These are phyloP conservation scores for Eretmochelys imbricata DNA, from an alignment of 2,113 vertebrate species.

Conservation along the genomic window DNA sequence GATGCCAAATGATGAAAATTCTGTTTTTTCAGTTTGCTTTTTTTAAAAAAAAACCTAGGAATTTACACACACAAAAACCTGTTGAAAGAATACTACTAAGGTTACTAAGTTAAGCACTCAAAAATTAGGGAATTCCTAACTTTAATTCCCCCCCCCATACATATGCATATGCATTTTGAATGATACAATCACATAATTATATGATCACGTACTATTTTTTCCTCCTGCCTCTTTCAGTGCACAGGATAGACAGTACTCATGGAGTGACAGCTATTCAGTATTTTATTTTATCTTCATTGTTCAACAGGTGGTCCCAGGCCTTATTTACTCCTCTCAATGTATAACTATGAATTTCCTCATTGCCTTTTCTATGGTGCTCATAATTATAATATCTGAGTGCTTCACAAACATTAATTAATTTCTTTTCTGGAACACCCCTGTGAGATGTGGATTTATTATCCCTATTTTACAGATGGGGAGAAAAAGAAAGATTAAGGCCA, in stretches of 20 bases:
- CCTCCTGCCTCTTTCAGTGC: background rate
- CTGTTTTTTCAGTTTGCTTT: background rate
- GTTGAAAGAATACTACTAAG: background rate
- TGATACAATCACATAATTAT: background rate
- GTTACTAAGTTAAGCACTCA: background rate
- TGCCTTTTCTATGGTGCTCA: background rate
- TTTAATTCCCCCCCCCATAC: background rate
- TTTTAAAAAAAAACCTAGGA: background rate
- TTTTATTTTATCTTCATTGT: background rate
- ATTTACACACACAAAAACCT: background rate
- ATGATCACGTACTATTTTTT: background rate
- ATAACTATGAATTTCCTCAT: background rate
- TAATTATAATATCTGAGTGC: background rate
- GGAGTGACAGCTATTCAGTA: background rate
- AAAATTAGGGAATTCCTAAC: background rate
- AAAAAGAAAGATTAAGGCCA: background rate
- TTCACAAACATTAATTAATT: background rate
- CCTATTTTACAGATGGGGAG: background rate
- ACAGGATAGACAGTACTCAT: background rate
- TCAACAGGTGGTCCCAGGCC: background rate
- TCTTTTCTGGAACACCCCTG: background rate
- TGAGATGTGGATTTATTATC: background rate
- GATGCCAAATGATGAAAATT: background rate
- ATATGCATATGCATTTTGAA: background rate
- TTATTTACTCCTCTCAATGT: background rate